Percentiles rank a stretch among this genome's conserved stretches.
Evolutionary conservation across 2,113 vertebrate species (phyloP).

Genomic region (Nibea coibor): DNA sequence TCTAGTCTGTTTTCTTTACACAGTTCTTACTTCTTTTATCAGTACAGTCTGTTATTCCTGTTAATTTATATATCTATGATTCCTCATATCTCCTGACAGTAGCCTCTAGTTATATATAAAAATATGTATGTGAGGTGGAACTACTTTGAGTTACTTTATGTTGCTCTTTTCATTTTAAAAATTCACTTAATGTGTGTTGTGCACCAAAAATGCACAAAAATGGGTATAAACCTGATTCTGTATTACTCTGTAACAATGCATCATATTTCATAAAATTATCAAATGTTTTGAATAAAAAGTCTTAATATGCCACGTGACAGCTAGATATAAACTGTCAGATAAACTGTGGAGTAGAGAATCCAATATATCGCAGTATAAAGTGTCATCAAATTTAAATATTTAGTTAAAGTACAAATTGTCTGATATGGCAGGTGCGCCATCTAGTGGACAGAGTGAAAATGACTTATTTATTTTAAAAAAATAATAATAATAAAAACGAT

Average conservation of each 20-base stretch:
- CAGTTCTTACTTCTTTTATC: no score
- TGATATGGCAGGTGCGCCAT: background rate
- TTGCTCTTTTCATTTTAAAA: no score
- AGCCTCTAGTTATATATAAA: no score
- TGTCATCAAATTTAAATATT: background rate
- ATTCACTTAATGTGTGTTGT: no score
- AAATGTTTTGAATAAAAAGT: background rate
- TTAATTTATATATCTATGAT: background rate
- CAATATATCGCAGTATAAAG: background rate
- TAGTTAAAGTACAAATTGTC: background rate
- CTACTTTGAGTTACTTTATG: background rate
- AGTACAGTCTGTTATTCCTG: no score
- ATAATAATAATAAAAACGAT: background rate
- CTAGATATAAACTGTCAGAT: background rate
- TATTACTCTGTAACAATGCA: background rate
- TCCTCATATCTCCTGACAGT: no score
- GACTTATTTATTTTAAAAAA: background rate
- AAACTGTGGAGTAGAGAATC: background rate
- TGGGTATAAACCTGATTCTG: no score
- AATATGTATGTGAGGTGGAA: no score
- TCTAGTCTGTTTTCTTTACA: no score
- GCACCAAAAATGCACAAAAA: no score
- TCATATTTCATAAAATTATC: background rate
- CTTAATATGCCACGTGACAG: background rate
- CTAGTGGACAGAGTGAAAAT: slow-evolving; percentile 31